phyloP scores from a whole-genome alignment of 2,797 vertebrate species.

The Antennarius maculatus region DNA sequence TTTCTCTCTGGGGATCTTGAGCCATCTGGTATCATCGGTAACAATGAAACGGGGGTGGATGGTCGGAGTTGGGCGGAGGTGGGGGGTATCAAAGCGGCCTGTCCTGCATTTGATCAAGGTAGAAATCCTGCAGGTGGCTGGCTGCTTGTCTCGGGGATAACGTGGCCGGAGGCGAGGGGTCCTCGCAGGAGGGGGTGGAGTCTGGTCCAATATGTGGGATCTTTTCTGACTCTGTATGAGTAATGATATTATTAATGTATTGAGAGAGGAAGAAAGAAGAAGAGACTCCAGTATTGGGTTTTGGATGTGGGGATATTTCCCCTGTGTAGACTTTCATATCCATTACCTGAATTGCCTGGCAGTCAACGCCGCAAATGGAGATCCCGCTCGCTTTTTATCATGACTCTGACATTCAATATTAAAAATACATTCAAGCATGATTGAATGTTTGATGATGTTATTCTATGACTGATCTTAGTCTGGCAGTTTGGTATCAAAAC shows the following conservation, averaged over 20 bases:
- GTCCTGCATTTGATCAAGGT: constrained; percentile 69
- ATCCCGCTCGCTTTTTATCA: constrained; percentile 69
- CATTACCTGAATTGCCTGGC: constrained; percentile 65
- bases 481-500: constrained; percentile 47
- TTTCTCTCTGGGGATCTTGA: constrained; percentile 37
- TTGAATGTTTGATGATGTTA: constrained; percentile 74
- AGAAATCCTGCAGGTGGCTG: constrained; percentile 64
- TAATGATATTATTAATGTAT: constrained; percentile 53
- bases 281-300: constrained; percentile 30
- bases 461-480: constrained; percentile 62
- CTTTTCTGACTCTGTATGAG: constrained; percentile 33
- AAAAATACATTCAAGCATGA: constrained; percentile 75
- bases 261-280: constrained; percentile 11
- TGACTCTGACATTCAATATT: constrained; percentile 71
- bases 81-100: constrained; percentile 60
- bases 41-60: constrained; percentile 10
- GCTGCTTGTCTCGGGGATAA: constrained; percentile 47
- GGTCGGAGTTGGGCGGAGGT: not conserved
- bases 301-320: constrained; percentile 63
- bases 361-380: constrained; percentile 58
- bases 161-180: constrained; percentile 51
- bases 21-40: constrained; percentile 61
- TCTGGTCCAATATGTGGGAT: constrained; percentile 40
- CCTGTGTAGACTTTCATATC: constrained; percentile 61
- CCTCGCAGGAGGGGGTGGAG: constrained; percentile 26